Conservation (phyloP, 1,140 invertebrate genomes). For the Saxidomus purpurata region DNA sequence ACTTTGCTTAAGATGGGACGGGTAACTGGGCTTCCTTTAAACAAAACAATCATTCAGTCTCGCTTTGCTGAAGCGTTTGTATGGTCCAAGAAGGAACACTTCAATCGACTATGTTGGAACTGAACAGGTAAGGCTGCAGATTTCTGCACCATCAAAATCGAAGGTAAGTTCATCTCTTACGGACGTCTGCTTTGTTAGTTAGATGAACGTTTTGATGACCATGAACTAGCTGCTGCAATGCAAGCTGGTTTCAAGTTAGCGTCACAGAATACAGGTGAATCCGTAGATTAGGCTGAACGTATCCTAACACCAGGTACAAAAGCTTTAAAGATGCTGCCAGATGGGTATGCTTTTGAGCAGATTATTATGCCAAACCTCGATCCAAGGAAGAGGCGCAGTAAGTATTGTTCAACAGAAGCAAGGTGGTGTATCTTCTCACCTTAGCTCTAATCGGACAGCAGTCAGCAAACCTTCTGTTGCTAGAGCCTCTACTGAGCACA, state of each 20-base stretch:
- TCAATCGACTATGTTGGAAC: not conserved
- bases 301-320: no score
- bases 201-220: not conserved
- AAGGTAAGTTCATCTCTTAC: not conserved
- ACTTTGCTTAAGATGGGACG: not conserved
- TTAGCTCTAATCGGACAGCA: not conserved
- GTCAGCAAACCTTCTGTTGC: not conserved
- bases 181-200: not conserved
- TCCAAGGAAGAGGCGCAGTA: not conserved
- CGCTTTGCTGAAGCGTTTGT: not conserved
- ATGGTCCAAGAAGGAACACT: not conserved
- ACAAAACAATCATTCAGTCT: not conserved
- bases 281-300: no score
- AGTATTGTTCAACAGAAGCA: not conserved
- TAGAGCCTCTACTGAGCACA: not conserved
- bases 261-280: not conserved
- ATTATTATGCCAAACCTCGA: not conserved
- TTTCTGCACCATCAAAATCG: no score
- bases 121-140: not conserved
- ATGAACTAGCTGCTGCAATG: not conserved
- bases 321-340: not conserved
- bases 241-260: not conserved
- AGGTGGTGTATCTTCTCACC: not conserved
- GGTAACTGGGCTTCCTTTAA: not conserved
- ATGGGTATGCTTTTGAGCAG: not conserved